Conservation (phyloP, 2,113 vertebrate species). For the Atherinomorus stipes region DNA sequence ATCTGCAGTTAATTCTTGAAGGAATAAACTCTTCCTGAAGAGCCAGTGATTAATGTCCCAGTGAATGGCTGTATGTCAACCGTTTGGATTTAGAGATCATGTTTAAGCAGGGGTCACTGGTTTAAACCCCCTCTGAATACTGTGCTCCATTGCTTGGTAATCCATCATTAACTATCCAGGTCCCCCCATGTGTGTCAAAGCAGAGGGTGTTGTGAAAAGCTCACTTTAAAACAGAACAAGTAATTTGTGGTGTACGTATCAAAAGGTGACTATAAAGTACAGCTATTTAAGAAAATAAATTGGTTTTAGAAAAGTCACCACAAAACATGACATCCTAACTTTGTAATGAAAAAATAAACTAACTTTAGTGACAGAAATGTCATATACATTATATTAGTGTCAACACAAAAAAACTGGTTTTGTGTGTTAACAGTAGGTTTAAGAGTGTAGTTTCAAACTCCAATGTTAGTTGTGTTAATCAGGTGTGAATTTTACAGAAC, state of each 20-base stretch:
- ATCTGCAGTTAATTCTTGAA: constrained; percentile 13
- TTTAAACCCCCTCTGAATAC: constrained; percentile 66
- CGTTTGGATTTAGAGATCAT: constrained; percentile 65
- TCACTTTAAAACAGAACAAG: constrained; percentile 6
- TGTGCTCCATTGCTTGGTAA: constrained; percentile 56
- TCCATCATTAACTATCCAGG: constrained; percentile 47
- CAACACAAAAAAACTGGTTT: too few relatives aligned
- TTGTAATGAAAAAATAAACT: not conserved
- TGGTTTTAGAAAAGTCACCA: not conserved
- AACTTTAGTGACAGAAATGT: too few relatives aligned
- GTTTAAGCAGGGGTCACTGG: constrained; percentile 71
- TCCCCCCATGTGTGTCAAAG: constrained; percentile 18
- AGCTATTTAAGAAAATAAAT: constrained; percentile 8
- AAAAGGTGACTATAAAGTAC: not conserved
- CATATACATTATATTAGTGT: too few relatives aligned
- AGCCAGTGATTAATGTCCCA: constrained; percentile 18
- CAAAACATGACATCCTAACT: not conserved
- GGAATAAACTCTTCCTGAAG: constrained; percentile 6
- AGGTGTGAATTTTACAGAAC: too few relatives aligned
- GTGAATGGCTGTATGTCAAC: constrained; percentile 51
- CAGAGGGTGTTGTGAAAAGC: not conserved
- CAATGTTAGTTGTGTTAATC: not conserved
- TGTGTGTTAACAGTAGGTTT: not conserved
- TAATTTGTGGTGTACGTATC: not conserved
- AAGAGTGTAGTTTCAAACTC: not conserved